Evolutionary conservation across 2,113 vertebrate genomes (phyloP), one percentile per base, ranked within the genome.

Genomic region (Pristiophorus japonicus): DNA sequence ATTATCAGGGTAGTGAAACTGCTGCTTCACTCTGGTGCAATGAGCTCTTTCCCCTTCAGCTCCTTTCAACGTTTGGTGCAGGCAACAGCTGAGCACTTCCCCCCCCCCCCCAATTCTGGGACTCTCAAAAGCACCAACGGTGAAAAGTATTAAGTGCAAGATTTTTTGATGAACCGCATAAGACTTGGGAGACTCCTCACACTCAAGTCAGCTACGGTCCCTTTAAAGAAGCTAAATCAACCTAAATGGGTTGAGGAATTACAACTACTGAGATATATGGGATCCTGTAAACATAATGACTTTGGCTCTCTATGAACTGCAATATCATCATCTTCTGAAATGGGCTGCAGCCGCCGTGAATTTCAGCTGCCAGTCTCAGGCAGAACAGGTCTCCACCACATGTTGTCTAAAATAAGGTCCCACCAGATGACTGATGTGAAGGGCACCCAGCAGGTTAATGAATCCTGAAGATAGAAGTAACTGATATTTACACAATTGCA

Each of bases 201-300:
- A 55, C 45, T 88, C 45, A 81, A 81, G 78, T 45, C 47, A 90
- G 47, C 85, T 88, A 14, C 30, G 18, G 87, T 16, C 30, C 27
- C 51, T 30, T 90, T 20, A 1, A 51, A 59, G 27, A 27, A 93
- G 62, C 34, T 38, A 47, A 63, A n/a, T 38, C 59, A 63, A 62
- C 90, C 87, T 90, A 65, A 93, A 93, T 1, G n/a, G 90, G 18
- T 62, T 65, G 16, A n/a, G 34, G 62, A 65, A 65, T 42, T 65
- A 63, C 34, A 22, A 20, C n/a, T 65, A 7, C 62, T 38, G 30
- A 63, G 59, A 93, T 42, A 38, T n/a, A 22, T 93, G 47, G 51
- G 51, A 90, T 90, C 87, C n/a, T 90, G 90, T 65, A 93, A 65
- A 65, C 90, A 90, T 90, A 51, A 92, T 92, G n/a, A 38, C 55